Evolutionary conservation across 1,140 invertebrate genomes (phyloP), one percentile per base, ranked within the genome.

Genomic region (Aphaenogaster ashmeadi): DNA sequence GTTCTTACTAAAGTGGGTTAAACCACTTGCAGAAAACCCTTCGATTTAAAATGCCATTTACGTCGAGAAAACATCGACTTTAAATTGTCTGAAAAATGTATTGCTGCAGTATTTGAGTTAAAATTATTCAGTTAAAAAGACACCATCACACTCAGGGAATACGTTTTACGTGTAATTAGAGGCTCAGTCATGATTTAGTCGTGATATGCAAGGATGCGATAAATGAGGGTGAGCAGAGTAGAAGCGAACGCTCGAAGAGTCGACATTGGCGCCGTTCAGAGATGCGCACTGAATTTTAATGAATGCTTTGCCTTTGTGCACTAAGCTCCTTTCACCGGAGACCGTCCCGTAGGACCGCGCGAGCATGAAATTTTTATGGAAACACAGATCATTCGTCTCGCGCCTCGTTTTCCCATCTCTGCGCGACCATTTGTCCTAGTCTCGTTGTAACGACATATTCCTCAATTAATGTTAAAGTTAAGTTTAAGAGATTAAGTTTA

Each of bases 361-460:
- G 64, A 27, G 56, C 71, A 60, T 91, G 81, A 89, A 91, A 91
- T 91, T 91, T 91, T 89, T 89, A 89, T 91, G 77, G 66, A 91
- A 91, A 91, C 88, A 88, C 69, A 69, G 60, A 89, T 91, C 84
- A 44, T 91, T 81, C 74, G 60, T 84, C 38, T 84, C 50, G 71
- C 79, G 18, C 36, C 18, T 36, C 13, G 21, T 44, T 38, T 58
- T 66, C 7, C 13, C 33, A 9, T 21, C 62, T 44, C 3, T 6
- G 3, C 8, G 36, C 33, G 47, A 13, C 56, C 13, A 79, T 83
- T 38, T 21, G 44, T 62, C 50, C n/a, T 56, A n/a, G 21, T 0
- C n/a, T 27, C n/a, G 36, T 52, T 44, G n/a, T 41, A 27, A 50
- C 8, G 47, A 52, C 11, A 50, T 38, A 56, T 27, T 52, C 6